Evolutionary conservation across 2,888 invertebrate genomes (phyloP).

Genomic region (Chirona hameri): DNA sequence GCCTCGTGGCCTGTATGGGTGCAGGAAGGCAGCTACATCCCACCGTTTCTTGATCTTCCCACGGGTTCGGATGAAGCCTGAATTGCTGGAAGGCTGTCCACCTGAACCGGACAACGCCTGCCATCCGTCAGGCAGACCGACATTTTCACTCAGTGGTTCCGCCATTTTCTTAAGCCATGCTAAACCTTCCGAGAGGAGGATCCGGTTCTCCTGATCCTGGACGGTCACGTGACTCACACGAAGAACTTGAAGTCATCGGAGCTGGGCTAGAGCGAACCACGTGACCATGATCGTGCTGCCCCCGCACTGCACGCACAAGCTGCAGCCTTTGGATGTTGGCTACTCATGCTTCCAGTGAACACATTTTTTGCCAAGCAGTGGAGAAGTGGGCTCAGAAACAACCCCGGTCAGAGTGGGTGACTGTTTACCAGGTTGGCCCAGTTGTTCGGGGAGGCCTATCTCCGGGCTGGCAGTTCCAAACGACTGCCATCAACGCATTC

Average conservation of each 20-base stretch:
- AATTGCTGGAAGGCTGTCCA: not conserved
- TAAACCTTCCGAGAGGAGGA: too few species aligned
- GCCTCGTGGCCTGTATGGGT: not conserved
- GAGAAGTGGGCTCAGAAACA: not conserved
- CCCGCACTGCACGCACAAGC: too few species aligned
- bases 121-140: not conserved
- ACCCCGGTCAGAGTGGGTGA: not conserved
- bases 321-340: not conserved
- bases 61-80: too few species aligned
- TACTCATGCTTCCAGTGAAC: not conserved
- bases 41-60: not conserved
- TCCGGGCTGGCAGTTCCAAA: not conserved
- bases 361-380: not conserved
- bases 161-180: too few species aligned
- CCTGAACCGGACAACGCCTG: not conserved
- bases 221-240: too few species aligned
- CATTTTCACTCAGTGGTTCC: too few species aligned
- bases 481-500: not conserved
- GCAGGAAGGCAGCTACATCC: not conserved
- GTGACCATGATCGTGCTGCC: too few species aligned
- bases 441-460: not conserved
- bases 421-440: not conserved
- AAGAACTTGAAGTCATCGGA: too few species aligned
- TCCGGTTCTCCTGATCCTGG: too few species aligned
- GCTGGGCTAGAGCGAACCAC: too few species aligned